phyloP scores from a whole-genome alignment of 1,140 invertebrate genomes.

The Conopomorpha cramerella region DNA sequence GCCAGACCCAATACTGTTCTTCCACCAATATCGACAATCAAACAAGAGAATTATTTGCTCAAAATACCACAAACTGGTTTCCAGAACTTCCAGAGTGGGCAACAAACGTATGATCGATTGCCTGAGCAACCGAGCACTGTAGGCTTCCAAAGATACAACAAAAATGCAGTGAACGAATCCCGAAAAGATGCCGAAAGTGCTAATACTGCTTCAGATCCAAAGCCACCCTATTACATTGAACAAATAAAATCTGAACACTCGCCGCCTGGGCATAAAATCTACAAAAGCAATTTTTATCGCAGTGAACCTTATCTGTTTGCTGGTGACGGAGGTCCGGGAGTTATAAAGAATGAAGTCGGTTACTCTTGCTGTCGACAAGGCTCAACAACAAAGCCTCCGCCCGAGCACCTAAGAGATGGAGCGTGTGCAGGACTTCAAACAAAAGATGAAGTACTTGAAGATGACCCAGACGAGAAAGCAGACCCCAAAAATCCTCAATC shows the following conservation, averaged over 20 bases:
- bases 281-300: constrained; percentile 45
- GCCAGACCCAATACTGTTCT: constrained; percentile 27
- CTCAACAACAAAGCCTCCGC: constrained; percentile 69
- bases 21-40: constrained; percentile 58
- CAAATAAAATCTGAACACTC: constrained; percentile 60
- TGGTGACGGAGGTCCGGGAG: constrained; percentile 69
- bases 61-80: constrained; percentile 16
- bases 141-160: constrained; percentile 46
- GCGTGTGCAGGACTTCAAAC: constrained; percentile 73
- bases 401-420: constrained; percentile 72
- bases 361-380: constrained; percentile 74
- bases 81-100: constrained; percentile 24
- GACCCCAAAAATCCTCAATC: constrained; percentile 31
- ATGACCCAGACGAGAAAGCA: constrained; percentile 49
- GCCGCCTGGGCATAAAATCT: constrained; percentile 56
- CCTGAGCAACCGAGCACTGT: constrained; percentile 33
- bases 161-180: constrained; percentile 18
- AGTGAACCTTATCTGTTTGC: constrained; percentile 63
- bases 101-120: constrained; percentile 25
- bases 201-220: constrained; percentile 14
- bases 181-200: constrained; percentile 22
- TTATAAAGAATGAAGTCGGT: constrained; percentile 62
- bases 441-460: constrained; percentile 69
- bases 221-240: constrained; percentile 53
- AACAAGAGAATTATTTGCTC: constrained; percentile 47